Evolutionary conservation across 2,797 vertebrate genomes (phyloP).

Genomic region (Strix occidentalis): DNA sequence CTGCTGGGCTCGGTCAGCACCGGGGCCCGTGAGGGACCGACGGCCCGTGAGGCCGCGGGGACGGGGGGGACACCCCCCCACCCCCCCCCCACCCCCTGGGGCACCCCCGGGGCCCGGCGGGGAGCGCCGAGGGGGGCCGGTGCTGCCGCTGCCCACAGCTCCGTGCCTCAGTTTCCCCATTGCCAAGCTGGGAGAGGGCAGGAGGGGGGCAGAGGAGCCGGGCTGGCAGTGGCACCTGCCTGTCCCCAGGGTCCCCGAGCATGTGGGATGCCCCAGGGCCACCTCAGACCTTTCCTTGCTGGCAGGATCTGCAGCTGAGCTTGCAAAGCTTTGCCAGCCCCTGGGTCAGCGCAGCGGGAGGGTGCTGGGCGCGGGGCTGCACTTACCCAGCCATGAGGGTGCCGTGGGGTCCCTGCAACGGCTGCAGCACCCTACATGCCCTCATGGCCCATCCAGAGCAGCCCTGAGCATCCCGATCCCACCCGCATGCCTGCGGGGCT

Average conservation of each 20-base stretch:
- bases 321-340: neutral
- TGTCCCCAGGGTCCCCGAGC: neutral
- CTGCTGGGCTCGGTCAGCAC: neutral
- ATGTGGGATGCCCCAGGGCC: neutral
- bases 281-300: neutral
- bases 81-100: neutral
- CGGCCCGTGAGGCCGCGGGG: neutral
- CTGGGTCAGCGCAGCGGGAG: neutral
- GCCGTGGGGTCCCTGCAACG: fast-evolving
- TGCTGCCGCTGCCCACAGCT: neutral
- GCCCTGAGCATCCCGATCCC: neutral
- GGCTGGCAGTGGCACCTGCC: neutral
- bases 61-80: neutral
- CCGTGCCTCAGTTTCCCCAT: neutral
- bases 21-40: neutral
- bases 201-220: neutral
- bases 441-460: neutral
- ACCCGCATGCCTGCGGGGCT: fast-evolving
- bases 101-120: neutral
- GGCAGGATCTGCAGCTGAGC: neutral
- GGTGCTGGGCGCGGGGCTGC: neutral
- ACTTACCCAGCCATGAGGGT: neutral
- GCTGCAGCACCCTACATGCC: fast-evolving
- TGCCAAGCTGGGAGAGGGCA: too few species aligned
- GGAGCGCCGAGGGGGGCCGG: neutral